Evolutionary conservation across 2,113 vertebrate genomes (phyloP).

Genomic region (Takifugu bimaculatus): DNA sequence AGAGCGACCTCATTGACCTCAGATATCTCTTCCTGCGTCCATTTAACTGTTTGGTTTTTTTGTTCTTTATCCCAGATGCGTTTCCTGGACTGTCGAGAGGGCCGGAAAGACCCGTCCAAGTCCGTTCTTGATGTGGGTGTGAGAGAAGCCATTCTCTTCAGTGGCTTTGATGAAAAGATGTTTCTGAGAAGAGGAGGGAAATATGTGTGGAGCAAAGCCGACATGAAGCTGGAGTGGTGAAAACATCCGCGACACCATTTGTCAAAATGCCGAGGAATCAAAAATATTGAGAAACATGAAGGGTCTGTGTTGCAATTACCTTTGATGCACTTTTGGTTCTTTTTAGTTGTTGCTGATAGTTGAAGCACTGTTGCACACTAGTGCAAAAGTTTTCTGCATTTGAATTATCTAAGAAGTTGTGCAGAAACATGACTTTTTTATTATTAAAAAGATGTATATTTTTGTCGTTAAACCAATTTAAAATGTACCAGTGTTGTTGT

Average conservation of each 20-base stretch:
- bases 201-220: slow-evolving; percentile 91
- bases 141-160: slow-evolving; percentile 84
- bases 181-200: slow-evolving; percentile 90
- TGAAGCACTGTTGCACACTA: too few species aligned
- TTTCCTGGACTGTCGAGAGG: slow-evolving; percentile 87
- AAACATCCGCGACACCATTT: background rate
- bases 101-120: slow-evolving; percentile 89
- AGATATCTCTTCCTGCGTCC: background rate
- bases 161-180: slow-evolving; percentile 94
- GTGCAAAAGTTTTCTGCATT: too few species aligned
- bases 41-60: background rate
- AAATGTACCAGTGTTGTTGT: too few species aligned
- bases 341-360: too few species aligned
- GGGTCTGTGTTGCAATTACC: too few species aligned
- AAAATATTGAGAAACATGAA: too few species aligned
- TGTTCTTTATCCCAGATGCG: slow-evolving; percentile 80
- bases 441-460: too few species aligned
- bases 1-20: background rate
- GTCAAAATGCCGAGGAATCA: too few species aligned
- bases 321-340: too few species aligned
- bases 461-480: too few species aligned
- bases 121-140: slow-evolving; percentile 91
- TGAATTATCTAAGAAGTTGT: too few species aligned
- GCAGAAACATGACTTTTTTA: too few species aligned
- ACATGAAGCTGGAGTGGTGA: slow-evolving; percentile 92